Base-by-base conservation (phyloP, 2,113 vertebrate species). In the Cochlearius cochlearius region DNA sequence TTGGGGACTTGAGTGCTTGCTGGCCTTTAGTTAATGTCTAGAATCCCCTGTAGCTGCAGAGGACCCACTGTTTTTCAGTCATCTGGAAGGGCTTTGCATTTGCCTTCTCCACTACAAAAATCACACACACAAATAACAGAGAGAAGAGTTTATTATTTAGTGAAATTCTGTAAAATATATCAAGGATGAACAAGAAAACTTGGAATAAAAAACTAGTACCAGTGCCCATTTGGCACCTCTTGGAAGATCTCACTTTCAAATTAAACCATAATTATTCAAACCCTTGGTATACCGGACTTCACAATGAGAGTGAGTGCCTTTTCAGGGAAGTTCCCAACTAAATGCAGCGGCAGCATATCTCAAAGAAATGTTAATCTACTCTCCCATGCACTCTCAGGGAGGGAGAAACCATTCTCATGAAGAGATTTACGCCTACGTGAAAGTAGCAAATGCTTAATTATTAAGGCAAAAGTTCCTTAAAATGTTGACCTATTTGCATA, bases 91-190 rank as follows among this genome's bases (percentile, higher is more conserved):
- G 99, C 98, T 99, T 99, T 99, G 99, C 99, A 99, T 99, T 99
- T 99, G 99, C 99, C 99, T 99, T 99, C 99, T 99, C 98, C 99
- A 99, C 99, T 99, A 99, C 98, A 99, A 99, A 99, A 99, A 99
- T 99, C 99, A 99, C 99, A 99, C 99, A 99, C 98, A 99, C 99
- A 99, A 99, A 99, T 99, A 99, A 99, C 99, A 99, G 98, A 99
- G 99, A 99, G 98, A 99, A 99, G 99, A 98, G 98, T 99, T 99
- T 99, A 99, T 99, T 98, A 98, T 98, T 98, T 98, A 98, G 98
- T 99, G 98, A 98, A 98, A 98, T 98, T 98, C 99, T 99, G 98
- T 96, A 73, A 98, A 98, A 98, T 98, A 98, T 98, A 98, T 98
- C 98, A 98, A 98, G 98, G 98, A 96, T 97, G 98, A 98, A 98